Evolutionary conservation across 1,140 invertebrate genomes (phyloP), one percentile per base, ranked within the genome.

Genomic region (Microplitis demolitor): DNA sequence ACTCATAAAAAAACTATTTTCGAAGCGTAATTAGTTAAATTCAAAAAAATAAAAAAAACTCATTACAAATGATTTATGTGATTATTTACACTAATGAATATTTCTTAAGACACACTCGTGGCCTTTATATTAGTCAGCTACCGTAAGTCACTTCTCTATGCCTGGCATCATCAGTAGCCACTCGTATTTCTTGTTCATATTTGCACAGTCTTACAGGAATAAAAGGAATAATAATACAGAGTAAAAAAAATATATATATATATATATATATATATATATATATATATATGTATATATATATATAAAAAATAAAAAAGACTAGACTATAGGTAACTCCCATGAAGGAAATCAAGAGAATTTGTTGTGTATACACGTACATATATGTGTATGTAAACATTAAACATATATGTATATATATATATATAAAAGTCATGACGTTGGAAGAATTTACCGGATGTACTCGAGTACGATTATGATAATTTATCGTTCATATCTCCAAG

Each of bases 381-480:
- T 16, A 16, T 24, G 6, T 8, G 31, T 33, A 33, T 33, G 31
- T 33, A 61, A 8, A 33, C 9, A 31, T 31, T 24, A 24, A 24
- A 24, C 5, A 33, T 61, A 33, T 24, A 61, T 8, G 13, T 61
- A 61, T 8, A 33, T 61, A 61, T 31, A 34, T 31, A 61, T 33
- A 61, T 33, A 33, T 31, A 45, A 8, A 33, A 61, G 53, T 58
- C 8, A 58, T 24, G 45, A 61, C 33, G 60, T 31, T 35, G 37
- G 34, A 53, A 63, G 24, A 64, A 66, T 5, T 9, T 63, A 35
- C 50, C 45, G 62, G 61, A 71, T 71, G 61, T 53, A 54, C 37
- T 51, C 58, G 39, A 35, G 56, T 63, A 62, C 39, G 45, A 71
- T 71, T 71, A 71, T 71, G 69, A 14, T 71, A 71, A 71, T 71